Conservation (phyloP, 2,797 vertebrate genomes). For the Apodemus agrarius region DNA sequence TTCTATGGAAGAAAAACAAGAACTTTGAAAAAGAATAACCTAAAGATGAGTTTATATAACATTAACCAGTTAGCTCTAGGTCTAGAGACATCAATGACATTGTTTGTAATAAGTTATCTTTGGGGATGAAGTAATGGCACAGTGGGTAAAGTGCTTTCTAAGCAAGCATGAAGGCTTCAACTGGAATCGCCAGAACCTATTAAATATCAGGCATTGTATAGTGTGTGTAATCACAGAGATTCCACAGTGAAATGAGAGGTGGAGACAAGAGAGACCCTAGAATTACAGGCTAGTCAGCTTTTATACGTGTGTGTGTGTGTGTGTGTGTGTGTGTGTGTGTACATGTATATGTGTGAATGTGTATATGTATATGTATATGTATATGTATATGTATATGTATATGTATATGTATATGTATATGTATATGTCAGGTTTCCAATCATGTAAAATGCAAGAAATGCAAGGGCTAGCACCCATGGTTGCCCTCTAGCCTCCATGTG, state of each 20-base stretch:
- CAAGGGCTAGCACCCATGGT: not conserved
- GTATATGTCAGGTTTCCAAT: not conserved
- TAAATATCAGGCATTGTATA: not conserved
- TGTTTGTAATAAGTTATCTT: constrained; percentile 11
- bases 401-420: too few relatives aligned
- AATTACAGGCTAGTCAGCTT: not conserved
- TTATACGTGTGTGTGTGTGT: too few relatives aligned
- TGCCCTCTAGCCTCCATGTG: not conserved
- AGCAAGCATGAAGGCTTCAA: not conserved
- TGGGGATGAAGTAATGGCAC: not conserved
- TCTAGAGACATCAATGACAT: not conserved
- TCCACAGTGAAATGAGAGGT: not conserved
- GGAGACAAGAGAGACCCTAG: too few relatives aligned
- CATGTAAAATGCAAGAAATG: not conserved
- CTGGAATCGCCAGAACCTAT: not conserved
- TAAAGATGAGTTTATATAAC: not conserved
- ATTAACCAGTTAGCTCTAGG: not conserved
- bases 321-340: too few relatives aligned
- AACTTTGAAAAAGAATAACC: constrained; percentile 17
- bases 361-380: too few relatives aligned
- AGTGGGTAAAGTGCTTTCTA: not conserved
- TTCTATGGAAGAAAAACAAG: not conserved
- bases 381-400: too few relatives aligned
- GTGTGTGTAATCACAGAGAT: not conserved
- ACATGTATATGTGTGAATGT: too few relatives aligned